Evolutionary conservation across 2,888 invertebrate genomes (phyloP), one percentile per base, ranked within the genome.

Genomic region (Candidula unifasciata): DNA sequence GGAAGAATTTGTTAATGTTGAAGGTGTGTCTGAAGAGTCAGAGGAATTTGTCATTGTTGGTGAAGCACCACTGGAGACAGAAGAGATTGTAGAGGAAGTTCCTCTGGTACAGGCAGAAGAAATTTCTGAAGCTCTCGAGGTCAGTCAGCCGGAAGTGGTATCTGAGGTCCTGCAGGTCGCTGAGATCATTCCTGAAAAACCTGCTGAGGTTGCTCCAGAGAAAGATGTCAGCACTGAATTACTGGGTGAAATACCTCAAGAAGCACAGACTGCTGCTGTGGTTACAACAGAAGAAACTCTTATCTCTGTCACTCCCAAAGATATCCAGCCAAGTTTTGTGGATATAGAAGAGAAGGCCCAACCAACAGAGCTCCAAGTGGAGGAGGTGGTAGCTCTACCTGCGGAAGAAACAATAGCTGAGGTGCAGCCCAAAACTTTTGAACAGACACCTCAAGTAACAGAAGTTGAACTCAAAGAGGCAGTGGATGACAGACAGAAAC

Each of bases 271-370:
- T 78, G 37, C 33, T 35, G 27, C 64, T n/a, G n/a, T 13, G 24
- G 21, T 66, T 18, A 66, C n/a, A 3, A 37, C n/a, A 37, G 66
- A 78, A 33, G 78, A 78, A 78, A 78, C 64, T 66, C 78, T 78
- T 33, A 78, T 78, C 64, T 78, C 78, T 78, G 78, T 78, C 64
- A 78, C 78, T 78, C 64, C 78, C 37, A 21, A 64, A 64, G 78
- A 64, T n/a, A 78, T 78, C 37, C 64, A 78, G 37, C 78, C 78
- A 37, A 78, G 64, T 1, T 6, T 60, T n/a, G 82, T 87, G 13
- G 78, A 85, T 83, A 80, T 87, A 33, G 86, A 88, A 80, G 87
- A 87, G 83, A 81, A 73, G 74, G 71, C 80, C 71, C 83, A 85
- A n/a, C 84, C 87, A 73, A 85, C 88, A 74, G 57, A 82, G 21